Evolutionary conservation across 2,888 invertebrate species (phyloP).

Genomic region (Amphiduros pacificus): DNA sequence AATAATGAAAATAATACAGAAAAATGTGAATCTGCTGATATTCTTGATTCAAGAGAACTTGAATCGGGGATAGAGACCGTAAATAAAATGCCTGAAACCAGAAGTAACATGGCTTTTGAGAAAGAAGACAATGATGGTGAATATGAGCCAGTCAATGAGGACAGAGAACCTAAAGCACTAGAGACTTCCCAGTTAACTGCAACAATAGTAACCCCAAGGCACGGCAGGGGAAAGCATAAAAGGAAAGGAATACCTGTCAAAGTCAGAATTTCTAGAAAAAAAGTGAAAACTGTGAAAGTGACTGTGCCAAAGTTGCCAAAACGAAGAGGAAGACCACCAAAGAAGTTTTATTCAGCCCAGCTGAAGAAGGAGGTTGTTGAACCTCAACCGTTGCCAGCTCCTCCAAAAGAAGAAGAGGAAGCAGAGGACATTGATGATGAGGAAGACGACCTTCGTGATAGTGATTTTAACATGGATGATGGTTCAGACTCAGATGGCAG

Average conservation of each 20-base stretch:
- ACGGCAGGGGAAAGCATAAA: not conserved
- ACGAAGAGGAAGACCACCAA: slow-evolving; percentile 1
- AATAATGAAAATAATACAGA: not conserved
- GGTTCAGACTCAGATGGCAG: not conserved
- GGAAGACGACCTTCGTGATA: not conserved
- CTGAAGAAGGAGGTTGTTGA: not conserved
- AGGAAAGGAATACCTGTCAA: slow-evolving; percentile 5
- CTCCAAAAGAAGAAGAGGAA: not conserved
- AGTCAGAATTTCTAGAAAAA: not conserved
- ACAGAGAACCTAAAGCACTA: not conserved
- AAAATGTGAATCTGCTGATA: too few relatives aligned
- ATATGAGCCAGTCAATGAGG: slow-evolving; percentile 12
- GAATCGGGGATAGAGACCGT: slow-evolving; percentile 6
- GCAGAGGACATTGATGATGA: not conserved
- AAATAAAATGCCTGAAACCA: not conserved
- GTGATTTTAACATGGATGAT: slow-evolving; percentile 3
- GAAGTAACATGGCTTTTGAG: not conserved
- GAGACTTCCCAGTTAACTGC: not conserved
- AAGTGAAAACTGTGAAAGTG: not conserved
- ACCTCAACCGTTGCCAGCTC: not conserved
- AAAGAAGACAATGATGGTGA: slow-evolving; percentile 15
- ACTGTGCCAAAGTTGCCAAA: not conserved
- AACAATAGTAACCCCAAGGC: not conserved
- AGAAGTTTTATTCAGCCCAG: slow-evolving; percentile 1
- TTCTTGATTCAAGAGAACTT: not conserved